A percentile compares a stretch with the other conserved stretches of the same genome.
Evolutionary conservation across 2,113 vertebrate species (phyloP).

Genomic region (Gymnogyps californianus): DNA sequence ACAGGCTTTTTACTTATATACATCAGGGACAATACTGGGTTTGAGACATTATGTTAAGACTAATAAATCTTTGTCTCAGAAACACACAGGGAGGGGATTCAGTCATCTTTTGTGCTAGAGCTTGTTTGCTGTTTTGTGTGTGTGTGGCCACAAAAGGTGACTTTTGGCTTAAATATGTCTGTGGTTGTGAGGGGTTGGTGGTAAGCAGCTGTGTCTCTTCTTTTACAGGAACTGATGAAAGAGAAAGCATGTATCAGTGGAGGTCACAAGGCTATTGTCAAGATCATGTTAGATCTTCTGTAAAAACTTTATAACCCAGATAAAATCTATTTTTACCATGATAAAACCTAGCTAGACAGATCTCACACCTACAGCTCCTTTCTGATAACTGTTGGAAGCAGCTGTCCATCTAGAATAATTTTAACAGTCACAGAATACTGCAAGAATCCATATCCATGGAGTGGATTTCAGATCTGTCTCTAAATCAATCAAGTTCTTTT

Average conservation of each 20-base stretch:
- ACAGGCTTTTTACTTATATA: neutral
- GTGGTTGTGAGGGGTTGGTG: neutral
- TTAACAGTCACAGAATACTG: neutral
- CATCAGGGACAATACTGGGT: neutral
- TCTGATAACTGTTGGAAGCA: neutral
- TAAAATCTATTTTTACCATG: neutral
- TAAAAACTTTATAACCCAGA: neutral
- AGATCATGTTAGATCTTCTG: neutral
- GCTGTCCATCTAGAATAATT: neutral
- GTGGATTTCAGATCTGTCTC: neutral
- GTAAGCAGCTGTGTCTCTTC: neutral
- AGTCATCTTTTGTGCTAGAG: neutral
- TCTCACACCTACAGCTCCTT: neutral
- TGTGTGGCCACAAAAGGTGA: neutral
- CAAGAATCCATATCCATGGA: neutral
- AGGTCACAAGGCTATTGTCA: neutral
- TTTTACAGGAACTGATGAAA: neutral
- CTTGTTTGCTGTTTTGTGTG: neutral
- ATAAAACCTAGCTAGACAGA: neutral
- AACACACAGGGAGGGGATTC: neutral
- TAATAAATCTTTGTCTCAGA: neutral
- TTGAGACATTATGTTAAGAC: neutral
- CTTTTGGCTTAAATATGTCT: neutral
- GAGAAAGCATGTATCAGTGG: neutral
- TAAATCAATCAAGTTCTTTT: neutral